Evolutionary conservation across 2,888 invertebrate species (phyloP), one percentile per base, ranked within the genome.

Genomic region (Drosophila pseudotakahashii): DNA sequence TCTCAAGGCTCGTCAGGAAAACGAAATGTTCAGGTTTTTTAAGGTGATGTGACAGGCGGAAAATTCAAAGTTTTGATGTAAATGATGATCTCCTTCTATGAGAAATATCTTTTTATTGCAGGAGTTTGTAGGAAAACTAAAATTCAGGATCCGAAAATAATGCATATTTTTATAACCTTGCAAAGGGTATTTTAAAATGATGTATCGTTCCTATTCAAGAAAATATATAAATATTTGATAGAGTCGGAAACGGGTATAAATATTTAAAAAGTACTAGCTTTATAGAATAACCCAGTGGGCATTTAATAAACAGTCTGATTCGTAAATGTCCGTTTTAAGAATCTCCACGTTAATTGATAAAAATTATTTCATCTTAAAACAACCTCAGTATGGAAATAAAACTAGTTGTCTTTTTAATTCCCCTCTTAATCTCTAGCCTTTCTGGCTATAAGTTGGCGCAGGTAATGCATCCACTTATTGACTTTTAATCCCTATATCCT

Each of bases 1-100:
- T 51, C 47, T 60, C 73, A 42, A 30, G 30, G n/a, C 54, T 66
- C 41, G 53, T 37, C 6, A 36, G 32, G 44, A 45, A 26, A 23
- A 26, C 44, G n/a, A 26, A 26, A 42, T 42, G 6, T 42, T 2
- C 2, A 42, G 6, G 10, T 23, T 19, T 19, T 11, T 19, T 2
- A 19, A 5, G 10, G 11, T 16, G 19, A 42, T 42, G 11, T 19
- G 11, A 11, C 19, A 42, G 16, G 1, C 16, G 3, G 9, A 16
- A 3, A 16, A 2, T 41, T 41, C 16, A 41, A 41, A 10, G 1
- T 10, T 16, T 9, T 16, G 10, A 16, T 41, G 2, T 10, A 32
- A 10, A 10, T n/a, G n/a, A n/a, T n/a, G n/a, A n/a, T n/a, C 26
- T 26, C 26, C 26, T 26, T 26, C 26, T 26, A 2, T 26, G 26